Evolutionary conservation across 1,140 invertebrate genomes (phyloP).

Genomic region (Aphelinus certus): DNA sequence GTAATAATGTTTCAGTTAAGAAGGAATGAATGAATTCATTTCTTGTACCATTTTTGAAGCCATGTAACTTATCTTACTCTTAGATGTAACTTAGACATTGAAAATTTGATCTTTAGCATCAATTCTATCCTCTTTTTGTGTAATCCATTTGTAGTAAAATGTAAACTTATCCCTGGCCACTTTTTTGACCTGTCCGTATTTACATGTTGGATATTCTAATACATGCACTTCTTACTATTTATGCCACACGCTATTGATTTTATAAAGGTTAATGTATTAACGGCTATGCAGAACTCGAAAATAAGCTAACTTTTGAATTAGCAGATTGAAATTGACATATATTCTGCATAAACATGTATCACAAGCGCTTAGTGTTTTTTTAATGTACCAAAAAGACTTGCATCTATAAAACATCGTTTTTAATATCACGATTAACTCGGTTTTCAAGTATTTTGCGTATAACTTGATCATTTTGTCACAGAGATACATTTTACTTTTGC

Average conservation of each 20-base stretch:
- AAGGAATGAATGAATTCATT: slow-evolving; percentile 24
- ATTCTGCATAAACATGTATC: slow-evolving; percentile 39
- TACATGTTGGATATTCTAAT: slow-evolving; percentile 34
- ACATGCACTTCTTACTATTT: slow-evolving; percentile 37
- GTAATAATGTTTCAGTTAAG: slow-evolving; percentile 45
- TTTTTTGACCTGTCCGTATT: slow-evolving; percentile 23
- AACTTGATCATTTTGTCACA: slow-evolving; percentile 42
- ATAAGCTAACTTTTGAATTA: slow-evolving; percentile 7
- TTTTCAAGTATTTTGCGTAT: slow-evolving; percentile 32
- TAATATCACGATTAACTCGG: slow-evolving; percentile 23
- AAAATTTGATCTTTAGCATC: slow-evolving; percentile 27
- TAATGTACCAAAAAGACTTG: slow-evolving; percentile 34
- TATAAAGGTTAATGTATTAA: slow-evolving; percentile 37
- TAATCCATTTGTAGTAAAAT: slow-evolving; percentile 37
- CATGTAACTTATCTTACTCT: slow-evolving; percentile 21
- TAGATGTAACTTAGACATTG: slow-evolving; percentile 32
- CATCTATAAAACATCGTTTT: slow-evolving; percentile 22
- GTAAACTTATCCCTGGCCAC: slow-evolving; percentile 14
- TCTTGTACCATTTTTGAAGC: slow-evolving; percentile 23
- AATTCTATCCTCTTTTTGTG: slow-evolving; percentile 7
- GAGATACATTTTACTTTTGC: slow-evolving; percentile 44
- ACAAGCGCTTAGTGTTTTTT: slow-evolving; percentile 5
- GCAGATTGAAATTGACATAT: slow-evolving; percentile 18
- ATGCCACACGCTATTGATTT: slow-evolving; percentile 31
- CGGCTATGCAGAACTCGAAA: slow-evolving; percentile 27